A percentile compares a stretch with the other conserved stretches of the same genome.
Evolutionary conservation across 2,888 invertebrate species (phyloP).

Genomic region (Cylindroiulus punctatus): DNA sequence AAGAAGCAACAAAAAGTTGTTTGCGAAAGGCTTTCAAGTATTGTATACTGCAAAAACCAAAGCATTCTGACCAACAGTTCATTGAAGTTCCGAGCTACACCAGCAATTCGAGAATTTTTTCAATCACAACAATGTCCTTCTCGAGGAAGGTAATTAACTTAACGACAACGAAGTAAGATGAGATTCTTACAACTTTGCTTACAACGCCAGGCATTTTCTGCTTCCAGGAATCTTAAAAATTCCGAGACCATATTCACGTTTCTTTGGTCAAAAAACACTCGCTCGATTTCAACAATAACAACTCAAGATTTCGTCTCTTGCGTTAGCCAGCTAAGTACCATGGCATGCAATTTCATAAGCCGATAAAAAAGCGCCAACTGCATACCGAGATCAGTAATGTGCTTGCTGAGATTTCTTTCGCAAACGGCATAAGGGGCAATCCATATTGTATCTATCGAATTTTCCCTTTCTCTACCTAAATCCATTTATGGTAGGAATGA

Average conservation of each 20-base stretch:
- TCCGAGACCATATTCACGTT: background rate
- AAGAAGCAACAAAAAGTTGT: too few relatives aligned
- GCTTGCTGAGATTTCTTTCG: background rate
- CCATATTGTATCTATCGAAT: background rate
- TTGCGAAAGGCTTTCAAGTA: too few relatives aligned
- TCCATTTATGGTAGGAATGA: too few relatives aligned
- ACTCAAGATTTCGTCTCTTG: background rate
- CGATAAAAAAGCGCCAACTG: background rate
- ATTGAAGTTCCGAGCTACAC: background rate
- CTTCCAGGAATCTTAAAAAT: slow-evolving; percentile 5
- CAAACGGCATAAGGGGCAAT: background rate
- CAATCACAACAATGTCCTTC: background rate
- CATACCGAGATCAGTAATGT: slow-evolving; percentile 20
- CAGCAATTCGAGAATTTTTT: background rate
- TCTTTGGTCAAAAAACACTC: slow-evolving; percentile 19
- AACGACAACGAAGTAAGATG: background rate
- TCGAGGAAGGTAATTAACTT: slow-evolving; percentile 36
- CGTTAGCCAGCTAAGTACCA: background rate
- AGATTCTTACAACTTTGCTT: slow-evolving; percentile 8
- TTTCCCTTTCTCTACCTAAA: too few relatives aligned
- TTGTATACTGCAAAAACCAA: too few relatives aligned
- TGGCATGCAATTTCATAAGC: slow-evolving; percentile 15
- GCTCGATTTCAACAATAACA: slow-evolving; percentile 26
- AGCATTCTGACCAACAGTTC: background rate
- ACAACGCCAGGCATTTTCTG: background rate